Conservation (phyloP, 2,113 vertebrate genomes). For the Melanerpes aurifrons region DNA sequence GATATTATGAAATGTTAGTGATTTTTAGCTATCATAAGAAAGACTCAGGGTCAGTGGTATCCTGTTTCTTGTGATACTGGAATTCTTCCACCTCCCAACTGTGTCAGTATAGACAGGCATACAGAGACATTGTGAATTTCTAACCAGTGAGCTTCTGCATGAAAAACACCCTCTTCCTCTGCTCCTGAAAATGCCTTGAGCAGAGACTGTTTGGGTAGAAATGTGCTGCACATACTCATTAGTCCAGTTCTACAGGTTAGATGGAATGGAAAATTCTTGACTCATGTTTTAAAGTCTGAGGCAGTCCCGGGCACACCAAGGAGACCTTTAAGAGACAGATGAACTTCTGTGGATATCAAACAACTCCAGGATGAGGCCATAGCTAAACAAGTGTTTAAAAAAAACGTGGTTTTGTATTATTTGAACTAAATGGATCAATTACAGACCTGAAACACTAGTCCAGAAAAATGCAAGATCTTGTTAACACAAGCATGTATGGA, state of each 20-base stretch:
- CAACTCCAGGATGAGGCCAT: background rate
- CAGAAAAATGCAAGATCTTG: background rate
- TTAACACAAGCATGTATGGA: background rate
- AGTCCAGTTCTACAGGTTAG: background rate
- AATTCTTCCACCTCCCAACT: background rate
- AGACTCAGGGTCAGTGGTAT: fast-evolving
- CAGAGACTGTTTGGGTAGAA: background rate
- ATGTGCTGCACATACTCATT: background rate
- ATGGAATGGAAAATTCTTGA: background rate
- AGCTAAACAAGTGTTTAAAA: background rate
- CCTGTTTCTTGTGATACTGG: background rate
- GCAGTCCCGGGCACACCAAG: background rate
- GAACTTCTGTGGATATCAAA: background rate
- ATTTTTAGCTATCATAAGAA: background rate
- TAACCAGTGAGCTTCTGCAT: background rate
- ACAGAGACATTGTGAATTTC: background rate
- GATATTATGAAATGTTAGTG: background rate
- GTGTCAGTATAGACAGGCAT: fast-evolving
- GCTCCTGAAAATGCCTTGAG: background rate
- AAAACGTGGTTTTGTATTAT: background rate
- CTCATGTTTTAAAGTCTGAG: background rate
- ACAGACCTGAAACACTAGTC: background rate
- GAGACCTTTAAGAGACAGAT: background rate
- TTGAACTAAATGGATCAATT: background rate
- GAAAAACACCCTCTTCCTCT: background rate